Evolutionary conservation across 2,113 vertebrate species (phyloP).

Genomic region (Rhinoptilus africanus): DNA sequence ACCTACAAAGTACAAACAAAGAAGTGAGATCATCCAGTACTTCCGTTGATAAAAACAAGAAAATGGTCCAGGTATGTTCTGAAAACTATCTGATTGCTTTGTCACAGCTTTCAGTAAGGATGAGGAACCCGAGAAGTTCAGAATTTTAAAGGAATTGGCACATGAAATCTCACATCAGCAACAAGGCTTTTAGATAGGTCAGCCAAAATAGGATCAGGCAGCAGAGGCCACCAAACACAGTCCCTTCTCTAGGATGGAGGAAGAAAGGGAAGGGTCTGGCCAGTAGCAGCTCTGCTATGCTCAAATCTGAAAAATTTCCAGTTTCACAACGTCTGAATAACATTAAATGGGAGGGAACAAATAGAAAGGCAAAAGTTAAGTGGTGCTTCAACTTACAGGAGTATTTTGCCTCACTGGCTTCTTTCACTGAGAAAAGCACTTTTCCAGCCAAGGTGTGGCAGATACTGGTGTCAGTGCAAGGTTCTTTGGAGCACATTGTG

Average conservation of each 20-base stretch:
- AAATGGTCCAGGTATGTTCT: neutral
- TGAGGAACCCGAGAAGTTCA: neutral
- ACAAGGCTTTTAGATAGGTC: neutral
- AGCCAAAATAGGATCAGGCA: neutral
- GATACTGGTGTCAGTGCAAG: neutral
- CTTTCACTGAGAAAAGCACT: neutral
- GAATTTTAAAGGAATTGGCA: neutral
- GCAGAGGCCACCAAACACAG: neutral
- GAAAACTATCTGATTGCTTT: neutral
- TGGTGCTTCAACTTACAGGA: neutral
- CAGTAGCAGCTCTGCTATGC: neutral
- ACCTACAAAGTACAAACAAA: neutral
- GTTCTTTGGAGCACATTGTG: rapidly evolving
- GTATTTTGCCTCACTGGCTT: neutral
- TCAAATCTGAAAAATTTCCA: neutral
- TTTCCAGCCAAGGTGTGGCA: neutral
- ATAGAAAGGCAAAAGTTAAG: neutral
- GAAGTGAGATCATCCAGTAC: neutral
- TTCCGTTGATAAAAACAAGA: neutral
- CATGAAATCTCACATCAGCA: neutral
- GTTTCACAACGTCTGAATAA: neutral
- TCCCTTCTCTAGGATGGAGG: neutral
- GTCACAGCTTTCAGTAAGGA: neutral
- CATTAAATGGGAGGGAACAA: neutral
- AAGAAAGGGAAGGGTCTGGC: neutral